Evolutionary conservation across 2,797 vertebrate genomes (phyloP), one percentile per base, ranked within the genome.

Genomic region (Cyprinodon diabolis): DNA sequence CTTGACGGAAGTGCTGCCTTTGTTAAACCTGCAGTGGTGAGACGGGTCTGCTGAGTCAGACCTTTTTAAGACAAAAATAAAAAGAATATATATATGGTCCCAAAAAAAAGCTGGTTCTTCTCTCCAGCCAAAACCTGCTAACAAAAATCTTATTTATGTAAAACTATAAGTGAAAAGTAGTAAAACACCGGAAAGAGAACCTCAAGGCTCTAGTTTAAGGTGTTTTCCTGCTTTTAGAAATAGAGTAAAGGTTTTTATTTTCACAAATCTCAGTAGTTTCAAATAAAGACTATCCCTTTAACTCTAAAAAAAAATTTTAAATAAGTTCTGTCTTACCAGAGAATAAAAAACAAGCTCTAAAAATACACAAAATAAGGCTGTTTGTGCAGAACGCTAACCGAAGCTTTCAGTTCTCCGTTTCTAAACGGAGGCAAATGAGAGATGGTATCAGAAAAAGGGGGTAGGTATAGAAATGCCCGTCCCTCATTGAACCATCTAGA

Each of bases 351-450:
- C 54, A 70, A 2, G 21, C 56, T 85, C 72, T 76, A 80, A 82
- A 87, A 79, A 84, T 77, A 72, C n/a, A 74, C 58, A 1, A 65
- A 78, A 74, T 74, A 43, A 54, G 14, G 0, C 15, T 14, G 49
- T 57, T 47, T 55, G 60, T 71, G 66, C 17, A 45, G 71, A 79
- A 71, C n/a, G 68, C 43, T 17, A 68, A 68, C 51, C n/a, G 25
- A 71, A 74, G 62, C 60, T 80, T 84, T 88, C 62, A 68, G 74
- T 89, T 90, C 69, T 75, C 71, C 74, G 68, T 81, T 58, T 74
- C 71, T 57, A 30, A 58, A n/a, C 35, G 12, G 65, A 76, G 57
- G 37, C 62, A 81, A 62, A 51, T 71, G n/a, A 17, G n/a, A 58
- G 52, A 51, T 25, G 40, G 11, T 57, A 76, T 69, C 72, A 77